Percentiles rank a stretch among this genome's conserved stretches.
phyloP scores from a whole-genome alignment of 2,113 vertebrate genomes.

The Corythornis vintsioides region DNA sequence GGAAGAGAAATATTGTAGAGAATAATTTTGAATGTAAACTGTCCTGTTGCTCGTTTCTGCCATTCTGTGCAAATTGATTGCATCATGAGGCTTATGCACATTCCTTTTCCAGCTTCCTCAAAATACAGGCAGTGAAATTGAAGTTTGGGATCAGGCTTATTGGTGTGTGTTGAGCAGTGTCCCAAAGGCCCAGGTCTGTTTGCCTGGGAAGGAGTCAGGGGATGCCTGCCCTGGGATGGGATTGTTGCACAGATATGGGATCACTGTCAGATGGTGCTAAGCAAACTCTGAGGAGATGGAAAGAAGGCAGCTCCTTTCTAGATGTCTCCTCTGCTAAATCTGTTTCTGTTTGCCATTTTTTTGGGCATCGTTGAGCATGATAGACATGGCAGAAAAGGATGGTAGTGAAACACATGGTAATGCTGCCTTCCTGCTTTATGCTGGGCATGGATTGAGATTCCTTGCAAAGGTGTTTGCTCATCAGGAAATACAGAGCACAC shows the following conservation, averaged over 20 bases:
- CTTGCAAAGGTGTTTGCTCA: neutral
- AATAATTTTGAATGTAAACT: neutral
- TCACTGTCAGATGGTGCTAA: neutral
- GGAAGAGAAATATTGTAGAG: neutral
- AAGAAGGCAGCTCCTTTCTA: neutral
- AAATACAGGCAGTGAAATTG: neutral
- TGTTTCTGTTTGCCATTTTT: neutral
- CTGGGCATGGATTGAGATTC: neutral
- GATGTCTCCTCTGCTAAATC: neutral
- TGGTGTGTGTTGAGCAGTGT: neutral
- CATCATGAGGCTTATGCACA: neutral
- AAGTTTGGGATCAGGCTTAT: neutral
- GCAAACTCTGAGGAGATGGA: neutral
- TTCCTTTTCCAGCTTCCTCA: neutral
- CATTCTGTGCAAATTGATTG: neutral
- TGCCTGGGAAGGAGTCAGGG: neutral
- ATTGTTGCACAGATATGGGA: neutral
- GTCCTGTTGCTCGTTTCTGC: neutral
- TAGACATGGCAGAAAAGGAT: neutral
- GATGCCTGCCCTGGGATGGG: neutral
- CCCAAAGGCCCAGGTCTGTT: accelerated
- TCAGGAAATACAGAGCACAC: neutral
- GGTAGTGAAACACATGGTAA: neutral
- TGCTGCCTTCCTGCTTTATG: neutral
- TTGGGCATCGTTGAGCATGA: neutral